Evolutionary conservation across 1,140 invertebrate species (phyloP).

Genomic region (Ostrea denselamellosa): DNA sequence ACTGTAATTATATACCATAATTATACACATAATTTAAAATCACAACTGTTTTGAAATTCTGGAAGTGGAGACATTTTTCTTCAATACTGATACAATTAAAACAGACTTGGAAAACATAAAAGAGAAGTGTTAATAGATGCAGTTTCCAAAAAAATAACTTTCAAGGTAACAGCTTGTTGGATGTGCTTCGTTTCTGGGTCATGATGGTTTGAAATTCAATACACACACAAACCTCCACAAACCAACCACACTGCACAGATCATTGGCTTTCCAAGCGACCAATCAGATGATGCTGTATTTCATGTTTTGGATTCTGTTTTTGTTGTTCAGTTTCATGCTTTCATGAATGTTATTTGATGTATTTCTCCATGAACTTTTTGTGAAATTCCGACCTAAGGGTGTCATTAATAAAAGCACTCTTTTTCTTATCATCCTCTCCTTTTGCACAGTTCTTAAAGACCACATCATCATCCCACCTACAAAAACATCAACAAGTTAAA

Average conservation of each 20-base stretch:
- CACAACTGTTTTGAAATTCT: no score
- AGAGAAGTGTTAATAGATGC: no score
- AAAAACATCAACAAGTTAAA: slow-evolving; percentile 48
- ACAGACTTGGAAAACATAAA: no score
- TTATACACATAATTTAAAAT: no score
- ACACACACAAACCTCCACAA: not conserved
- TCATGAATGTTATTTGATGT: slow-evolving; percentile 88
- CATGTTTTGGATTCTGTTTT: not conserved
- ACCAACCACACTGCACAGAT: not conserved
- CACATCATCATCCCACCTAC: slow-evolving; percentile 98
- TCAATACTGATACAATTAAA: no score
- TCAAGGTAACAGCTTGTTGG: no score
- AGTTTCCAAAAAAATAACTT: no score
- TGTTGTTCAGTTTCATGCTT: not conserved
- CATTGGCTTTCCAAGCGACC: not conserved
- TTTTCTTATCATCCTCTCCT: slow-evolving; percentile 92
- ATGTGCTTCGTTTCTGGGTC: not conserved
- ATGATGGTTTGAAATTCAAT: not conserved
- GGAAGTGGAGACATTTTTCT: no score
- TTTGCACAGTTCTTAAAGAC: slow-evolving; percentile 99
- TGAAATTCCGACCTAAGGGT: slow-evolving; percentile 99
- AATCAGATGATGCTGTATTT: not conserved
- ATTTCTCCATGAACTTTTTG: slow-evolving; percentile 99
- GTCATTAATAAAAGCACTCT: slow-evolving; percentile 97
- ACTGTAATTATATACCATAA: no score